These are phyloP conservation scores for Silurus meridionalis DNA, from an alignment of 2,113 vertebrate species.

Conservation along the genomic window DNA sequence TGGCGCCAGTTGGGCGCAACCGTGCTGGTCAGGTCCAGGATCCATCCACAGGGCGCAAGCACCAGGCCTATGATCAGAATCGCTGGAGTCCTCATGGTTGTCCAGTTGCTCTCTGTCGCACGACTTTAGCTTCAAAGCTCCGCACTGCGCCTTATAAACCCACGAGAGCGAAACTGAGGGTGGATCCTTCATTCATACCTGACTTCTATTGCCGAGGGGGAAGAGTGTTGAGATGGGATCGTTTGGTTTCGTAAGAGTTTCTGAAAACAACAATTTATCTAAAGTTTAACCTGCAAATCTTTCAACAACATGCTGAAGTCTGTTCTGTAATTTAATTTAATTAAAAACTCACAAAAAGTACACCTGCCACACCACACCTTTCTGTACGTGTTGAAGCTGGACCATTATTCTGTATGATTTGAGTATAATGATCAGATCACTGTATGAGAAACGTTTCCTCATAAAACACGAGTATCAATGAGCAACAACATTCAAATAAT, in stretches of 20 bases:
- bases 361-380: neutral
- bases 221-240: neutral
- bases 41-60: slow-evolving; percentile 83
- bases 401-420: too few species aligned
- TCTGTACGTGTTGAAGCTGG: neutral
- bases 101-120: neutral
- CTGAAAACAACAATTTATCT: neutral
- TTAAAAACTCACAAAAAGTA: neutral
- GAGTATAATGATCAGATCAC: too few species aligned
- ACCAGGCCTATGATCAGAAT: slow-evolving; percentile 89
- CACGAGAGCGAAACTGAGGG: slow-evolving; percentile 33
- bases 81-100: slow-evolving; percentile 75
- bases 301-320: neutral
- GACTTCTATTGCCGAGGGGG: neutral
- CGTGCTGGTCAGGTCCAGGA: slow-evolving; percentile 81
- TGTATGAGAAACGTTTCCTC: too few species aligned
- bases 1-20: slow-evolving; percentile 85
- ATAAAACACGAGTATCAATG: too few species aligned
- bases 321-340: neutral
- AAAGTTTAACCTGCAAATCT: neutral
- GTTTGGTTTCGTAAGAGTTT: neutral
- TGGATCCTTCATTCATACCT: slow-evolving; percentile 19
- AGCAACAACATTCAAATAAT: too few species aligned
- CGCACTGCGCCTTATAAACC: neutral
- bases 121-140: neutral